Conservation (phyloP, 2,888 invertebrate species). For the Zygothrica quintamaculata region DNA sequence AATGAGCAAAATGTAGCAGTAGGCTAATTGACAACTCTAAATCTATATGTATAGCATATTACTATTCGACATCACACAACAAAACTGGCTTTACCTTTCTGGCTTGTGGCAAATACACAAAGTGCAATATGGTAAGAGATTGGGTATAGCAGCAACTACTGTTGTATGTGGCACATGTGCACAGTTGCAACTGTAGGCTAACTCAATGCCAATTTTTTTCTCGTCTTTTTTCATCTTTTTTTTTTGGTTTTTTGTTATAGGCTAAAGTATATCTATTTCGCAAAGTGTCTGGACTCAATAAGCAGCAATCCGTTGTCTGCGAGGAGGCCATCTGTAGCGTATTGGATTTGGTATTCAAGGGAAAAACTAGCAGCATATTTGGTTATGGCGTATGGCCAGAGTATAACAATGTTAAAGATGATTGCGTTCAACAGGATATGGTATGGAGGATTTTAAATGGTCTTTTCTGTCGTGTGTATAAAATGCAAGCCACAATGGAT, state of each 20-base stretch:
- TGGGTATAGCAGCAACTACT: neutral
- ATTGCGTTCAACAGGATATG: conserved; percentile 20
- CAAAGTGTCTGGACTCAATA: conserved; percentile 39
- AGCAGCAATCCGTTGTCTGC: conserved; percentile 37
- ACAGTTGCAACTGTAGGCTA: neutral
- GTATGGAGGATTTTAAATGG: conserved; percentile 35
- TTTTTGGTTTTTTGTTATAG: too few relatives aligned
- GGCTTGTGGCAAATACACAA: conserved; percentile 20
- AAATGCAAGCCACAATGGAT: conserved; percentile 40
- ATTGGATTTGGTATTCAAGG: conserved; percentile 45
- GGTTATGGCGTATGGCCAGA: conserved; percentile 34
- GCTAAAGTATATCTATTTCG: conserved; percentile 64
- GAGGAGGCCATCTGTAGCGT: conserved; percentile 48
- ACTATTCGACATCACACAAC: conserved; percentile 28
- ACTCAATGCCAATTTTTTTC: conserved; percentile 29
- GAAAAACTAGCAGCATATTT: conserved; percentile 45
- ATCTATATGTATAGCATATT: conserved; percentile 32
- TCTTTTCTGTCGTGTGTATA: conserved; percentile 44
- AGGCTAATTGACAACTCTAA: conserved; percentile 62
- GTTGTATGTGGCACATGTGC: neutral
- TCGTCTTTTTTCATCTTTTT: too few relatives aligned
- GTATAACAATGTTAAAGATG: neutral
- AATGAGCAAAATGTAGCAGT: conserved; percentile 37
- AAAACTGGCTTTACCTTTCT: conserved; percentile 33
- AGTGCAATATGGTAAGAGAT: conserved; percentile 50